Evolutionary conservation across 1,140 invertebrate genomes (phyloP).

Genomic region (Pseudomyrmex gracilis): DNA sequence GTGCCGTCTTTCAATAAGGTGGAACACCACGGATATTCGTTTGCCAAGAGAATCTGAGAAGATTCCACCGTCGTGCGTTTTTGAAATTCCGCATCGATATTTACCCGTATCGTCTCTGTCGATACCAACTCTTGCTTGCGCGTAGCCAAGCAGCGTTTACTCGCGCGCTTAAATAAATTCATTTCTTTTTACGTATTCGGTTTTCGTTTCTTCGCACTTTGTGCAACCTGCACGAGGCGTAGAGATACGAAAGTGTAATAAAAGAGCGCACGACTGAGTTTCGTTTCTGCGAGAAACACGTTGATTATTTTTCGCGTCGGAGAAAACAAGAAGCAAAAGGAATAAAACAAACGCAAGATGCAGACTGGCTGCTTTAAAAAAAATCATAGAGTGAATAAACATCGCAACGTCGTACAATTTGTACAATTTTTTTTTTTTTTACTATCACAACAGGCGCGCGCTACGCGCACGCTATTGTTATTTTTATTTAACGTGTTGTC

Average conservation of each 20-base stretch:
- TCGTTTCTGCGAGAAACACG: background rate
- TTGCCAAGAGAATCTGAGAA: conserved; percentile 32
- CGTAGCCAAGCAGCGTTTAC: conserved; percentile 17
- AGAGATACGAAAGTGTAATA: conserved; percentile 24
- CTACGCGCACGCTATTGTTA: too few relatives aligned
- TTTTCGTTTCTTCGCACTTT: conserved; percentile 17
- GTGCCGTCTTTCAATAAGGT: conserved; percentile 55
- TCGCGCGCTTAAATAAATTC: conserved; percentile 53
- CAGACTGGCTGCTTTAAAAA: background rate
- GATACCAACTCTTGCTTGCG: conserved; percentile 34
- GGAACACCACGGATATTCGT: conserved; percentile 36
- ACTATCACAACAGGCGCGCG: too few relatives aligned
- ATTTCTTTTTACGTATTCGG: conserved; percentile 18
- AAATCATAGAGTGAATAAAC: background rate
- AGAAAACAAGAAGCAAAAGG: conserved; percentile 1
- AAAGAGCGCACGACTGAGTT: conserved; percentile 6
- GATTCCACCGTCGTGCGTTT: conserved; percentile 49
- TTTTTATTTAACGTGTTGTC: too few relatives aligned
- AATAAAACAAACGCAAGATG: conserved; percentile 29
- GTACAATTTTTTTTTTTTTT: background rate
- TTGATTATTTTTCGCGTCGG: background rate
- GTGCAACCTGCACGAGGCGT: background rate
- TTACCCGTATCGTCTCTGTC: conserved; percentile 27
- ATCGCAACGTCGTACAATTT: background rate
- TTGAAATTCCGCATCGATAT: conserved; percentile 60